Evolutionary conservation across 2,888 invertebrate genomes (phyloP), one percentile per base, ranked within the genome.

Genomic region (Molorchus minor): DNA sequence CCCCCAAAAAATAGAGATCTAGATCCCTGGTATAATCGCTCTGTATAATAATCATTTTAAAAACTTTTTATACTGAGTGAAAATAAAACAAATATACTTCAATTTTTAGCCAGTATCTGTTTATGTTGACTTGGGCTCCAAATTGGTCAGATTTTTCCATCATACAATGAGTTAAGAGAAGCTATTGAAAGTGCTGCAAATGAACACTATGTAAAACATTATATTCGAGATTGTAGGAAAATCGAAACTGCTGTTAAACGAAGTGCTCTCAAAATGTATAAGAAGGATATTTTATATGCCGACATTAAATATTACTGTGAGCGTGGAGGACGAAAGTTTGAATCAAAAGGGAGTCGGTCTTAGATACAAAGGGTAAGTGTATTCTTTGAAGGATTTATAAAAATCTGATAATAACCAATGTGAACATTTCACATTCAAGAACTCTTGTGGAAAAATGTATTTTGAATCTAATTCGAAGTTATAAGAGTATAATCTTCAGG

Each of bases 121-220:
- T 12, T 2, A 19, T 10, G 7, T 41, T 12, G 20, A 41, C n/a
- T 21, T 41, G 1, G 20, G 1, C 21, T 41, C 21, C 3, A 5
- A 4, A 19, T 41, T 19, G 41, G 41, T 8, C 41, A 41, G n/a
- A n/a, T 21, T 1, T 41, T 41, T 41, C 7, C 21, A 21, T 5
- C 41, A 3, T 41, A 21, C 21, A 19, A 41, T 3, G 41, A 41
- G n/a, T 41, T 41, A 41, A 21, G 21, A 41, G 41, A 41, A 19
- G 13, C 41, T 21, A 12, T 41, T 10, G 10, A 19, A 12, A 21
- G 12, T 7, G 21, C 41, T 12, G 20, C 20, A 21, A 41, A 12
- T 20, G 3, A 41, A 21, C 20, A 41, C 21, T 41, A 8, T 1
- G 12, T 41, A 12, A 29, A 46, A 8, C 21, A 21, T 41, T 41